phyloP scores from a whole-genome alignment of 2,113 vertebrate species.

The Chaenogobius annularis region DNA sequence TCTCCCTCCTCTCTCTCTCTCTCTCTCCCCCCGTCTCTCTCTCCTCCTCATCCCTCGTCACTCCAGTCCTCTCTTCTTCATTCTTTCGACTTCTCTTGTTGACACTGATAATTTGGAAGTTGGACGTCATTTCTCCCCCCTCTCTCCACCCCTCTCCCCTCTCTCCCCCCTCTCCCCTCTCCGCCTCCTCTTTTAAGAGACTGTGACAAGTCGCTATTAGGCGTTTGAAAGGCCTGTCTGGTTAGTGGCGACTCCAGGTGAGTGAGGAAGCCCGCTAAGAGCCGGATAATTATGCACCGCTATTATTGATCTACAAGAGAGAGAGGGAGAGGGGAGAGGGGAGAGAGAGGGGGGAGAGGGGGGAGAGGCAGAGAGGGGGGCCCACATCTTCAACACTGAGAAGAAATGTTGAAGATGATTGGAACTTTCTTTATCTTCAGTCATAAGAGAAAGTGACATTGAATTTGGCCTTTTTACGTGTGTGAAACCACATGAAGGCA shows the following conservation, averaged over 20 bases:
- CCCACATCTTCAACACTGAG: conserved; percentile 7
- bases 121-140: conserved; percentile 31
- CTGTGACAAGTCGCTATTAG: conserved; percentile 76
- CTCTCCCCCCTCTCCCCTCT: too few species aligned
- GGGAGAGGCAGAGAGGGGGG: not conserved
- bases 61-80: too few species aligned
- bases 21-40: not conserved
- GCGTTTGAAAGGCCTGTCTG: conserved; percentile 53
- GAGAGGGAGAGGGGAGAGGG: not conserved
- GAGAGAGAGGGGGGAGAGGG: not conserved
- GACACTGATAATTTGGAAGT: conserved; percentile 67
- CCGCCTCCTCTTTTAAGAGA: conserved; percentile 17
- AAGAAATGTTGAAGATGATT: not conserved
- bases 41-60: too few species aligned
- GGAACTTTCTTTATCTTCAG: not conserved
- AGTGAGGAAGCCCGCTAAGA: conserved; percentile 48
- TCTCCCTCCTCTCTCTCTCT: too few species aligned
- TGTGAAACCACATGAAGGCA: too few species aligned
- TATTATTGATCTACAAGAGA: conserved; percentile 55
- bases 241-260: conserved; percentile 60
- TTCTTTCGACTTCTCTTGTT: conserved; percentile 20
- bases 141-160: too few species aligned
- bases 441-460: not conserved
- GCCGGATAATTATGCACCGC: conserved; percentile 60
- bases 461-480: too few species aligned